Conservation (phyloP, 2,113 vertebrate genomes). For the Psittacara wagleri region DNA sequence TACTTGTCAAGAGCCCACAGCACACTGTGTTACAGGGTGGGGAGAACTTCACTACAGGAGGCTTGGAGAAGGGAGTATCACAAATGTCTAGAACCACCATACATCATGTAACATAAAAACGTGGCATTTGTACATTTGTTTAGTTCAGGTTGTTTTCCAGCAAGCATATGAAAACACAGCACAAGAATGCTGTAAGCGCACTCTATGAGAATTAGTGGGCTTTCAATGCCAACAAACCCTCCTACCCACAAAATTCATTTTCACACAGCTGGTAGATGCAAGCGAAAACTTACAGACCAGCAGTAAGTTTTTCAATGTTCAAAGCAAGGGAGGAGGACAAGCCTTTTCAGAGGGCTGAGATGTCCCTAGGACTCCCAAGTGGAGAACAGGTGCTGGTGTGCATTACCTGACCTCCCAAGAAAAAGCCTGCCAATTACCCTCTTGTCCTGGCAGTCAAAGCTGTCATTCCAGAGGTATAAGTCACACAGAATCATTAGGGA, state of each 20-base stretch:
- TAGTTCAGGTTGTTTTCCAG: background rate
- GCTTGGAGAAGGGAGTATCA: background rate
- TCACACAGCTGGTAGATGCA: background rate
- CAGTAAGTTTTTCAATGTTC: background rate
- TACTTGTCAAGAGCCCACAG: background rate
- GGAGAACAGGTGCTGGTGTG: background rate
- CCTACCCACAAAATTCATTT: background rate
- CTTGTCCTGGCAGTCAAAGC: background rate
- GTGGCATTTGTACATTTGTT: background rate
- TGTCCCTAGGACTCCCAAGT: background rate
- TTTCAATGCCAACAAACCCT: background rate
- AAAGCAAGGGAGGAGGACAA: constrained; percentile 6
- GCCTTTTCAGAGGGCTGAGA: background rate
- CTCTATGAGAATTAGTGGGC: background rate
- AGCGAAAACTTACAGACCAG: background rate
- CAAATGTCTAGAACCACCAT: background rate
- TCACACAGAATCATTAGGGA: background rate
- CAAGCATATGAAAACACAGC: background rate
- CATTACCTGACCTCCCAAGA: constrained; percentile 2
- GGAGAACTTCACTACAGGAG: background rate
- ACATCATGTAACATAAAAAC: background rate
- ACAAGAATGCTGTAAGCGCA: background rate
- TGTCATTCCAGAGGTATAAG: background rate
- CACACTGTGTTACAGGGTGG: background rate
- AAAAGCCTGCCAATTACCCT: background rate